Conservation (phyloP, 2,888 invertebrate species). For the Drosophila cracens region DNA sequence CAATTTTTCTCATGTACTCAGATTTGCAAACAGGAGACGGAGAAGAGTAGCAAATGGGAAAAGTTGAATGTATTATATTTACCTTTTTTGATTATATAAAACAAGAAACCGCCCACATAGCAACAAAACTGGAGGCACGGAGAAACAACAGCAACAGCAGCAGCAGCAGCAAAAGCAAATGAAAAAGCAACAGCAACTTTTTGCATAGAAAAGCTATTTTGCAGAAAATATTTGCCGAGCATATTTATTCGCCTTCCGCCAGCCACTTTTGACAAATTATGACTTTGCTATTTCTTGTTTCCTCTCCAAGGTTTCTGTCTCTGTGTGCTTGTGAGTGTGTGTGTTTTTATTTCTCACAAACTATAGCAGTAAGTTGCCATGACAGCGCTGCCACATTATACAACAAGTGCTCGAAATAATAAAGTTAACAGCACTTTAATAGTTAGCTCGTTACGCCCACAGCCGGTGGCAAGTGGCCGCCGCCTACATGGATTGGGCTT, state of each 20-base stretch:
- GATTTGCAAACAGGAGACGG: conserved; percentile 23
- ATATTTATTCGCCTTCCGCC: conserved; percentile 65
- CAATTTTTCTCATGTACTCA: conserved; percentile 47
- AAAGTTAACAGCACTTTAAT: conserved; percentile 81
- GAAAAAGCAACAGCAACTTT: conserved; percentile 48
- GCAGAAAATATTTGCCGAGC: conserved; percentile 69
- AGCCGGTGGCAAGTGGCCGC: conserved; percentile 46
- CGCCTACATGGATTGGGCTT: conserved; percentile 54
- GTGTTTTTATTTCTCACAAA: conserved; percentile 54
- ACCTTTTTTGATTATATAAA: conserved; percentile 54
- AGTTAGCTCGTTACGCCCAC: conserved; percentile 59
- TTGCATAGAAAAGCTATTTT: conserved; percentile 66
- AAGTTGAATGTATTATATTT: conserved; percentile 63
- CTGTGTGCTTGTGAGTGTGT: conserved; percentile 13
- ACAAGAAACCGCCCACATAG: conserved; percentile 44
- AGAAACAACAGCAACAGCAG: conserved; percentile 15
- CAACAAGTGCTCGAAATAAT: conserved; percentile 81
- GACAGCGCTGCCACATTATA: conserved; percentile 77
- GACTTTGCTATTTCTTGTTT: conserved; percentile 51
- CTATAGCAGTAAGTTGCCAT: conserved; percentile 75
- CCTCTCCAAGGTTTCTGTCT: conserved; percentile 7
- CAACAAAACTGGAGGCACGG: conserved; percentile 35
- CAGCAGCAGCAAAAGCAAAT: conserved; percentile 18
- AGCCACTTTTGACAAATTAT: conserved; percentile 77
- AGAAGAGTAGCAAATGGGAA: conserved; percentile 39